Conservation (phyloP, 1,140 invertebrate species). For the Neoseiulus cucumeris region DNA sequence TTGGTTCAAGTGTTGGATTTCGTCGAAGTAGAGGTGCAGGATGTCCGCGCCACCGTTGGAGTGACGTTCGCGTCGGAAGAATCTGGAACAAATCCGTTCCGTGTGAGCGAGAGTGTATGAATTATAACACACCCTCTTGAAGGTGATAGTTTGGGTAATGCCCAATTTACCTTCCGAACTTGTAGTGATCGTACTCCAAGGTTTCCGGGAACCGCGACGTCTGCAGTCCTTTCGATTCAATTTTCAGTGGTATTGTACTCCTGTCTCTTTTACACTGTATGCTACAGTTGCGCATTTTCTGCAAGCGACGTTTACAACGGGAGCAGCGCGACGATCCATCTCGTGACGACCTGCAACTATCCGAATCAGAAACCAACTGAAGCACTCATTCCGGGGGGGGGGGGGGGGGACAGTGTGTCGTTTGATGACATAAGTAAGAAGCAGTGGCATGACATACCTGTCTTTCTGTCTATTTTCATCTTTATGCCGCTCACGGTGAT, state of each 20-base stretch:
- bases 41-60: slow-evolving; percentile 85
- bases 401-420: too few relatives aligned
- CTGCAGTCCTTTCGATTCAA: background rate
- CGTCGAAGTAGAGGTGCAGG: slow-evolving; percentile 76
- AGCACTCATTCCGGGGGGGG: too few relatives aligned
- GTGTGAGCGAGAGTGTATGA: too few relatives aligned
- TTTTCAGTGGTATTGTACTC: background rate
- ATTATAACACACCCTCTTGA: too few relatives aligned
- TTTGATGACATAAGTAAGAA: too few relatives aligned
- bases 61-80: slow-evolving; percentile 70
- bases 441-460: too few relatives aligned
- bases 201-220: slow-evolving; percentile 3
- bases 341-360: background rate
- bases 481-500: background rate
- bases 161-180: background rate
- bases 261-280: background rate
- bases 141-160: too few relatives aligned
- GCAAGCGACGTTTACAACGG: background rate
- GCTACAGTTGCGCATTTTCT: slow-evolving; percentile 9
- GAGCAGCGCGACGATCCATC: background rate
- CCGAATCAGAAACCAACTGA: background rate
- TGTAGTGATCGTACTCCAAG: background rate
- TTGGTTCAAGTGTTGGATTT: slow-evolving; percentile 52
- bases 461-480: background rate
- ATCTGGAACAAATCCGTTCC: slow-evolving; percentile 26